Percentiles rank a stretch among this genome's conserved stretches.
Evolutionary conservation across 2,888 invertebrate genomes (phyloP).

Genomic region (Tethea ocularis): DNA sequence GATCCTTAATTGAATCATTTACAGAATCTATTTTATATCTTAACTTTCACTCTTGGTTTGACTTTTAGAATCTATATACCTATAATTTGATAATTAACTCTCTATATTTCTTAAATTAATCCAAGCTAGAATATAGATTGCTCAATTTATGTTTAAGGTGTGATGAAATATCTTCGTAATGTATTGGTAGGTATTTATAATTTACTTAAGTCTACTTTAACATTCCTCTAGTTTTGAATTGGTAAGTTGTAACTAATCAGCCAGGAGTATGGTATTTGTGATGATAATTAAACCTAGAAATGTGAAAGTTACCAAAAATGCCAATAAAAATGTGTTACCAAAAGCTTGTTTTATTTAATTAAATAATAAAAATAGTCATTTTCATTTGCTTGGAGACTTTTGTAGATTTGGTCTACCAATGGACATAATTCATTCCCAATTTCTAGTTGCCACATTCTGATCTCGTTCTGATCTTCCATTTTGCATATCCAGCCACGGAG

Average conservation of each 20-base stretch:
- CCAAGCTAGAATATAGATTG: background rate
- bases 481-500: too few species aligned
- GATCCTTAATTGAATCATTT: too few species aligned
- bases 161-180: background rate
- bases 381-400: too few species aligned
- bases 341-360: background rate
- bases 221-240: background rate
- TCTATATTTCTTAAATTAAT: background rate
- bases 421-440: too few species aligned
- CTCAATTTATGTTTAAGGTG: background rate
- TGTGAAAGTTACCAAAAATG: background rate
- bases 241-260: background rate
- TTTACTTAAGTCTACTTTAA: background rate
- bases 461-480: too few species aligned
- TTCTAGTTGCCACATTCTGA: too few species aligned
- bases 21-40: too few species aligned
- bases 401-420: too few species aligned
- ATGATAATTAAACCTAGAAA: constrained; percentile 16
- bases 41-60: too few species aligned
- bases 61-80: too few species aligned
- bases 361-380: too few species aligned
- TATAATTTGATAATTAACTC: background rate
- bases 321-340: constrained; percentile 4
- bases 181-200: background rate
- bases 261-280: constrained; percentile 24